These are phyloP conservation scores for Poeciliopsis turrubarensis DNA, from an alignment of 2,113 vertebrate species.

Conservation along the genomic window DNA sequence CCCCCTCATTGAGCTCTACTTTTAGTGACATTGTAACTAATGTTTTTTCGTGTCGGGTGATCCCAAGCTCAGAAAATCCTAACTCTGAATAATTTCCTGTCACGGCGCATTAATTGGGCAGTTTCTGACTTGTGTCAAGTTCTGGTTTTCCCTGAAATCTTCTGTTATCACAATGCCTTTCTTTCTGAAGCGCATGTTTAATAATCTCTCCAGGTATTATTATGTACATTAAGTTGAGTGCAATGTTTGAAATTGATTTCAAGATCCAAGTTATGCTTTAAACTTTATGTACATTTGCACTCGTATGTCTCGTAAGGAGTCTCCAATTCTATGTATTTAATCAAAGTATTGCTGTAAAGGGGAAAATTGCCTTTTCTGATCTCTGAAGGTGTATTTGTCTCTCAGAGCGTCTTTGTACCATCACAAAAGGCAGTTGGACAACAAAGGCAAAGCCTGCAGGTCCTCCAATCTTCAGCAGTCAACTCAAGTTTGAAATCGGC, in stretches of 20 bases:
- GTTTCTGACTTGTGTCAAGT: too few species aligned
- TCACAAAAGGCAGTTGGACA: conserved; percentile 58
- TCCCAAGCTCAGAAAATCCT: conserved; percentile 60
- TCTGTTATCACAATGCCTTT: too few species aligned
- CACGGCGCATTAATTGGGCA: too few species aligned
- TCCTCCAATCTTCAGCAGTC: conserved; percentile 86
- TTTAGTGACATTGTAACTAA: conserved; percentile 74
- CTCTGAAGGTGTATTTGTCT: neutral
- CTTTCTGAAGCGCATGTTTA: too few species aligned
- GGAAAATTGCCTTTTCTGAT: too few species aligned
- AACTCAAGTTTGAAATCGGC: conserved; percentile 79
- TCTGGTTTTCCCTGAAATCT: too few species aligned
- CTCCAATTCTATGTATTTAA: neutral
- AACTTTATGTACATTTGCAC: neutral
- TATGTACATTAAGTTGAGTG: too few species aligned
- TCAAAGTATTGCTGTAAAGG: neutral
- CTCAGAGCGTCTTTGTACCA: conserved; percentile 79
- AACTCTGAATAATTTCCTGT: neutral
- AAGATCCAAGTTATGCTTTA: neutral
- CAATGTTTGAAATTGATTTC: too few species aligned
- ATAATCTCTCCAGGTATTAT: too few species aligned
- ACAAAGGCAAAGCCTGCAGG: conserved; percentile 85
- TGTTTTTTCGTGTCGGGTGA: conserved; percentile 59
- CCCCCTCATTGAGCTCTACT: conserved; percentile 62
- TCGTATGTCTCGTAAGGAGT: neutral